phyloP scores from a whole-genome alignment of 2,113 vertebrate genomes.

The Nyctibius bracteatus region DNA sequence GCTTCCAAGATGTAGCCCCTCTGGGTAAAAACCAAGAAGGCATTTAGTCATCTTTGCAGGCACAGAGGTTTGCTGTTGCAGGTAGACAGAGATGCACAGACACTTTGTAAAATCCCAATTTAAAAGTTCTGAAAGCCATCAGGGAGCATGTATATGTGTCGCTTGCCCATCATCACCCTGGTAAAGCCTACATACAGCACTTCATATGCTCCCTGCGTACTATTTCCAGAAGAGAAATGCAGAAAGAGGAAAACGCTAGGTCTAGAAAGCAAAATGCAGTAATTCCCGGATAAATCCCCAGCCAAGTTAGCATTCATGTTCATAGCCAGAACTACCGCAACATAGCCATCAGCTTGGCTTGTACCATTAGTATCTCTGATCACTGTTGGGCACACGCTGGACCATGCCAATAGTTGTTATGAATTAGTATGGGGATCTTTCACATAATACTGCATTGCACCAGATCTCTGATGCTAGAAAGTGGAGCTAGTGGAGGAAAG shows the following conservation, averaged over 20 bases:
- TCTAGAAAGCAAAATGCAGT: neutral
- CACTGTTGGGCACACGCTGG: neutral
- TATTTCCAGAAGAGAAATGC: neutral
- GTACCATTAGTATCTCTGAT: neutral
- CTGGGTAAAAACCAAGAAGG: neutral
- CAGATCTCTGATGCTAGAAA: neutral
- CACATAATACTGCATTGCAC: neutral
- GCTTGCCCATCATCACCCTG: neutral
- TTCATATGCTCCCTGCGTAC: neutral
- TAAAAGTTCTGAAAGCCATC: neutral
- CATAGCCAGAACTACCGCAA: neutral
- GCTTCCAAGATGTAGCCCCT: neutral
- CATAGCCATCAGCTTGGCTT: neutral
- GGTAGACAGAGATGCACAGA: neutral
- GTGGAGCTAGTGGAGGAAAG: neutral
- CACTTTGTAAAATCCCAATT: rapidly evolving
- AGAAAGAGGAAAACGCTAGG: neutral
- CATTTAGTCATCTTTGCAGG: neutral
- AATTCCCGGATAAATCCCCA: neutral
- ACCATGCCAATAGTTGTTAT: rapidly evolving
- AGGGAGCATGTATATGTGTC: neutral
- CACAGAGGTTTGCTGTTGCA: neutral
- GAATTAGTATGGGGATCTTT: neutral
- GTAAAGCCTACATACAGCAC: neutral
- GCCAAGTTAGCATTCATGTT: neutral